Conservation (phyloP, 2,113 vertebrate species). For the Carlito syrichta region DNA sequence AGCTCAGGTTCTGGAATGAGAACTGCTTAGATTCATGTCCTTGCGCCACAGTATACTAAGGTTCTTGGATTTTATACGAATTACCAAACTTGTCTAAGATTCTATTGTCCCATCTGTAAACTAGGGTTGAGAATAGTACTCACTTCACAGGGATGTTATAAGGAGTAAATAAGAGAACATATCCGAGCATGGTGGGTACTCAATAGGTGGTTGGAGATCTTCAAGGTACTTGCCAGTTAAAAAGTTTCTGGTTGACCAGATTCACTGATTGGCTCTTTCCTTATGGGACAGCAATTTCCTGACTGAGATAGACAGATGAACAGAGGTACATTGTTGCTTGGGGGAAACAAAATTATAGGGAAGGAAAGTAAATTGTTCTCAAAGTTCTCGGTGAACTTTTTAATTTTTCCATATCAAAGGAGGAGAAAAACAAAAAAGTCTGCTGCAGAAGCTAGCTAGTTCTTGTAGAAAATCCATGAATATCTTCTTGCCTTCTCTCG, state of each 20-base stretch:
- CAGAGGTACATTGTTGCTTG: not conserved
- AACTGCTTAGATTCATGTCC: not conserved
- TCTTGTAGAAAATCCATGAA: not conserved
- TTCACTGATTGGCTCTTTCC: not conserved
- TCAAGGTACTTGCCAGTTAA: not conserved
- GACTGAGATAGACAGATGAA: not conserved
- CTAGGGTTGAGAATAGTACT: not conserved
- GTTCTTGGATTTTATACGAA: not conserved
- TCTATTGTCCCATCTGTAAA: not conserved
- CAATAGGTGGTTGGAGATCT: not conserved
- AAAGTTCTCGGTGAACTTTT: not conserved
- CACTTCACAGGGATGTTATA: not conserved
- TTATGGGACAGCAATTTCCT: not conserved
- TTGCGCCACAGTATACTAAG: not conserved
- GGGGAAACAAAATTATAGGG: not conserved
- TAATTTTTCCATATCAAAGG: not conserved
- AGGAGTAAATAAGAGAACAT: not conserved
- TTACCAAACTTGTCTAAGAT: not conserved
- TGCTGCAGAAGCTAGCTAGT: not conserved
- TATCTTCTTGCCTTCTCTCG: not conserved
- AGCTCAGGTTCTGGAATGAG: not conserved
- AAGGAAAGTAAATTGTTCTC: not conserved
- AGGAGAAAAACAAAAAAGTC: not conserved
- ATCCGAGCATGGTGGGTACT: not conserved
- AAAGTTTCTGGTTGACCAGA: not conserved